phyloP scores from a whole-genome alignment of 1,140 invertebrate species.

The Anastrepha ludens region DNA sequence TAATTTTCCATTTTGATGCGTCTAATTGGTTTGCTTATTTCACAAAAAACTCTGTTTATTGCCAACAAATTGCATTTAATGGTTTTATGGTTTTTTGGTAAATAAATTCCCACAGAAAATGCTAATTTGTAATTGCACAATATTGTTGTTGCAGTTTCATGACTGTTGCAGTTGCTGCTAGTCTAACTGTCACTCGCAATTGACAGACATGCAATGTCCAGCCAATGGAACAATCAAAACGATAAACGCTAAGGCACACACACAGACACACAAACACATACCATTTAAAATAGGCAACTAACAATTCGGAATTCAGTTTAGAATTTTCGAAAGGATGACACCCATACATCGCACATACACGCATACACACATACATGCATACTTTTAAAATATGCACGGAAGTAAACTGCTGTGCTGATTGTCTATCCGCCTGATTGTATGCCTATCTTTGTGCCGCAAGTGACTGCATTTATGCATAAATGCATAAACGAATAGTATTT shows the following conservation, averaged over 20 bases:
- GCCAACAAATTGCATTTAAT: slow-evolving; percentile 37
- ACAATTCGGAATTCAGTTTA: not conserved
- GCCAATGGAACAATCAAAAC: slow-evolving; percentile 5
- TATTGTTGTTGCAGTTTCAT: slow-evolving; percentile 14
- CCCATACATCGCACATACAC: not conserved
- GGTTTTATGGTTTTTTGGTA: slow-evolving; percentile 44
- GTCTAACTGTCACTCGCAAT: slow-evolving; percentile 5
- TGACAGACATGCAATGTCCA: slow-evolving; percentile 36
- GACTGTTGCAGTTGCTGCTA: not conserved
- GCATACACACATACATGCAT: not conserved
- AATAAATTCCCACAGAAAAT: slow-evolving; percentile 34
- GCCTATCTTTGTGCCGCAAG: not conserved
- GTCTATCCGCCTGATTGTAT: not conserved
- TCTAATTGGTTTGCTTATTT: slow-evolving; percentile 49
- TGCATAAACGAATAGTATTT: slow-evolving; percentile 18
- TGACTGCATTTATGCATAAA: slow-evolving; percentile 25
- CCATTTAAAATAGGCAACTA: not conserved
- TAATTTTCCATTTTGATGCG: slow-evolving; percentile 51
- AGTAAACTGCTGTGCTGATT: not conserved
- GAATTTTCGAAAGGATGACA: not conserved
- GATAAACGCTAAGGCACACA: not conserved
- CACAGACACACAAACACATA: too few species aligned
- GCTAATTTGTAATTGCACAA: slow-evolving; percentile 25
- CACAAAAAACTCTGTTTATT: slow-evolving; percentile 14
- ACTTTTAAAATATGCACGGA: not conserved